phyloP scores from a whole-genome alignment of 2,797 vertebrate species.

The Semotilus atromaculatus region DNA sequence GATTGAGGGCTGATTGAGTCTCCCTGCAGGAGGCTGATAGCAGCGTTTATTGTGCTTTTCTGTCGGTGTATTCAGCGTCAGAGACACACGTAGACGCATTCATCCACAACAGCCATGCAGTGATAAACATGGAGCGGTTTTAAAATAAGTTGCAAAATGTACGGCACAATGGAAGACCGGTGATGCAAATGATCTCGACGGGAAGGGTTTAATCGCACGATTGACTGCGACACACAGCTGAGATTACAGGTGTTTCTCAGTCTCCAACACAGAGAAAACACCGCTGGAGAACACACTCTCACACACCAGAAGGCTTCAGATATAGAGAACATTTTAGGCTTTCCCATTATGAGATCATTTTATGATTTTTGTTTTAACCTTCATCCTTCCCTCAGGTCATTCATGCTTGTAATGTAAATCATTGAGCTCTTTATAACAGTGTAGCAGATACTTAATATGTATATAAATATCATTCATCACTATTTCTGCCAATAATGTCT shows the following conservation, averaged over 20 bases:
- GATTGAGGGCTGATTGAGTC: too few species aligned
- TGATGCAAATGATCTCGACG: not conserved
- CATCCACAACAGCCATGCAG: not conserved
- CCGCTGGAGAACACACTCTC: not conserved
- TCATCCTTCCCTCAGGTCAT: too few species aligned
- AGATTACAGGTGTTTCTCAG: not conserved
- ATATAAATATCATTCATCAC: too few species aligned
- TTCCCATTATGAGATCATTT: too few species aligned
- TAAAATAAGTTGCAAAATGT: not conserved
- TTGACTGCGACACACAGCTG: not conserved
- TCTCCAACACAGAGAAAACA: not conserved
- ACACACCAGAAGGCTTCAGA: too few species aligned
- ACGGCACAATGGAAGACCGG: not conserved
- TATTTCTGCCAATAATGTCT: too few species aligned
- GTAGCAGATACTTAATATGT: too few species aligned
- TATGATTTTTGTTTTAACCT: too few species aligned
- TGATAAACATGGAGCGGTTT: not conserved
- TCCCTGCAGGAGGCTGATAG: not conserved
- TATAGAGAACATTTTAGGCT: too few species aligned
- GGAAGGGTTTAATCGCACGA: not conserved
- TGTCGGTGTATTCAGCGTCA: not conserved
- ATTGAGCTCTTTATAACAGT: too few species aligned
- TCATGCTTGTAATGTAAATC: too few species aligned
- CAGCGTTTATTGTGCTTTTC: not conserved
- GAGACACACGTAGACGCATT: not conserved